Evolutionary conservation across 37 sponge, comb jelly and placozoan species (phyloP).

Genomic region (Eunapius fragilis): DNA sequence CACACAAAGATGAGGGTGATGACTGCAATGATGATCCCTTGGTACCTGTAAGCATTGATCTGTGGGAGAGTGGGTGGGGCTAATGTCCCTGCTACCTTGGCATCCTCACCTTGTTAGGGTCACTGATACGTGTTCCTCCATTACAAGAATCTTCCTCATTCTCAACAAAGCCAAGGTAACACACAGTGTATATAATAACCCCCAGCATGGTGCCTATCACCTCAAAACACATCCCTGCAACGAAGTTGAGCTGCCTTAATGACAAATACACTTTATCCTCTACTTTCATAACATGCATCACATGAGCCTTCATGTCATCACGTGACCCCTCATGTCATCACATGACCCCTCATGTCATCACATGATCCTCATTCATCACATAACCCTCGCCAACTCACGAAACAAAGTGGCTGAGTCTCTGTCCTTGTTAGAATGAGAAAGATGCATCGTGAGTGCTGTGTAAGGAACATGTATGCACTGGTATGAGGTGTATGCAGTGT

Average conservation of each 20-base stretch:
- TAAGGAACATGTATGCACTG: constrained; percentile 89
- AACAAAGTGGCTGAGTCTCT: constrained; percentile 81
- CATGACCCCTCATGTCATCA: background rate
- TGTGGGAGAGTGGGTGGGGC: background rate
- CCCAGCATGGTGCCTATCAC: constrained; percentile 72
- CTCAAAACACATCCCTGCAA: constrained; percentile 75
- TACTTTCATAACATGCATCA: background rate
- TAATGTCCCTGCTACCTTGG: too few species aligned
- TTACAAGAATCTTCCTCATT: background rate
- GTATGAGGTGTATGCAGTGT: too few species aligned
- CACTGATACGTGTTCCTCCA: background rate
- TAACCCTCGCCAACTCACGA: constrained; percentile 30
- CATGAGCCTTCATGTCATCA: background rate
- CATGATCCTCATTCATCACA: background rate
- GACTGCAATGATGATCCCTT: constrained; percentile 46
- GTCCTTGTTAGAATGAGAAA: constrained; percentile 69
- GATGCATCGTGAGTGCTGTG: constrained; percentile 83
- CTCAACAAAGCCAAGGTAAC: constrained; percentile 16
- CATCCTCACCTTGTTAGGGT: background rate
- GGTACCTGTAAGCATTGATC: constrained; percentile 59
- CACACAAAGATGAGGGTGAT: constrained; percentile 33
- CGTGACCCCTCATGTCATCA: background rate
- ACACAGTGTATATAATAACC: constrained; percentile 52
- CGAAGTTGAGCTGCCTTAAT: background rate
- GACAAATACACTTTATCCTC: background rate